Base-by-base conservation (phyloP, 2,797 vertebrate genomes). In the Chloroceryle amazona region DNA sequence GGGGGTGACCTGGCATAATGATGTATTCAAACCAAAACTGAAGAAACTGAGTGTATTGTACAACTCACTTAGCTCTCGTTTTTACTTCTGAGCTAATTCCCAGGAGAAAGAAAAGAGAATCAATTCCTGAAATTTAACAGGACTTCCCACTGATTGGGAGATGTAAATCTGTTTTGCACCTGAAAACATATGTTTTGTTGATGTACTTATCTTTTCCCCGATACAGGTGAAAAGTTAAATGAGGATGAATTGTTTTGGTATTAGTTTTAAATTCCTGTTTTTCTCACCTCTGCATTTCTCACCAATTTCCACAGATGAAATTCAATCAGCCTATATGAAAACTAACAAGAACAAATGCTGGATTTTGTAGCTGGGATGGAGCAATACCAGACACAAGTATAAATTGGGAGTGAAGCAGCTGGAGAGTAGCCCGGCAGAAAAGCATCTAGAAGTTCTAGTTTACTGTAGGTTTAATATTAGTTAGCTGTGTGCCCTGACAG, bases 1-100 rank as follows among this genome's bases (percentile, higher is more conserved):
- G 61, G 14, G 10, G n/a, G 13, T 28, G n/a, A 58, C 20, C 14
- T 49, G 13, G 5, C 11, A 58, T 62, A 23, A 12, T 0, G 0
- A 60, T 15, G 11, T 61, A 26, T 23, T 76, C 10, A 51, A 61
- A 25, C 3, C 37, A 79, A 72, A 16, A 20, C 25, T 41, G 63
- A 86, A 63, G 81, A 81, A 86, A 61, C 1, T 21, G 26, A 26
- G 2, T 47, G 19, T 33, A 12, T 11, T 65, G 20, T 65, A 57
- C 25, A 76, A 29, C 7, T 54, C 12, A n/a, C 5, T 7, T 42
- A 72, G 15, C 16, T 85, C 20, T 57, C 12, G 9, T 82, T 89
- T 85, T 80, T 33, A 72, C 11, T 68, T 71, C 41, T 70, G 54
- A 39, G 46, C 7, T 65, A 28, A 12, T 7, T 29, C 51, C 31